These are phyloP conservation scores for Xylocopa sonorina DNA, from an alignment of 1,140 invertebrate genomes.

Conservation along the genomic window DNA sequence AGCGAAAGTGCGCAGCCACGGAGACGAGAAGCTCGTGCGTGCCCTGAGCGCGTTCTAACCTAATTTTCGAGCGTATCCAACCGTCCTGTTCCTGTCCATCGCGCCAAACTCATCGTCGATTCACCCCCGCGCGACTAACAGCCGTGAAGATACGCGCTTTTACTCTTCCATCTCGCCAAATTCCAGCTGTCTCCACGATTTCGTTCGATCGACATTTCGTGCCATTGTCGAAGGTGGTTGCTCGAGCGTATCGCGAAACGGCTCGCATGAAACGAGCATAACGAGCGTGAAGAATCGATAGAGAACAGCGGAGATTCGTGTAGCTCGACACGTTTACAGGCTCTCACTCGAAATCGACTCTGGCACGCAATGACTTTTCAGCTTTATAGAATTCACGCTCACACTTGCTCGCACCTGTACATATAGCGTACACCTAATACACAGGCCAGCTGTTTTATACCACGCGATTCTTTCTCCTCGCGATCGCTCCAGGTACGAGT, in stretches of 20 bases:
- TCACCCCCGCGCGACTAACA: conserved; percentile 47
- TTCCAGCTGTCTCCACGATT: background rate
- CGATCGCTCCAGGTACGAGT: conserved; percentile 63
- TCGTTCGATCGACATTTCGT: too few relatives aligned
- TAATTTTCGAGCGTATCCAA: conserved; percentile 42
- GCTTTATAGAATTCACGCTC: conserved; percentile 40
- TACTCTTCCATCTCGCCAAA: conserved; percentile 8
- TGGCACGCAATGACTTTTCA: conserved; percentile 59
- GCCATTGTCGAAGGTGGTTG: too few relatives aligned
- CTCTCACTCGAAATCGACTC: conserved; percentile 20
- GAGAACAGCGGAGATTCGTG: too few relatives aligned
- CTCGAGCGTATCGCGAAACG: too few relatives aligned
- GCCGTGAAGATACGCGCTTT: conserved; percentile 33
- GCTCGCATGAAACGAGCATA: too few relatives aligned
- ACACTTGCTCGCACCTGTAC: background rate
- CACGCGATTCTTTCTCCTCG: conserved; percentile 8
- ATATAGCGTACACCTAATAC: background rate
- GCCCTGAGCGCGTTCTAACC: conserved; percentile 50
- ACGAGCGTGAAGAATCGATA: too few relatives aligned
- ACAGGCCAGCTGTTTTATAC: background rate
- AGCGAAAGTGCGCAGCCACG: conserved; percentile 56
- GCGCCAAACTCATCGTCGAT: conserved; percentile 40
- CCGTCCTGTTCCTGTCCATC: conserved; percentile 31
- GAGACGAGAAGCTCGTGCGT: conserved; percentile 60
- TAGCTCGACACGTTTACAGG: too few relatives aligned